Percentiles rank a stretch among this genome's conserved stretches.
Evolutionary conservation across 64 coral and sea anemone genomes (phyloP).

Genomic region (Actinia equina): DNA sequence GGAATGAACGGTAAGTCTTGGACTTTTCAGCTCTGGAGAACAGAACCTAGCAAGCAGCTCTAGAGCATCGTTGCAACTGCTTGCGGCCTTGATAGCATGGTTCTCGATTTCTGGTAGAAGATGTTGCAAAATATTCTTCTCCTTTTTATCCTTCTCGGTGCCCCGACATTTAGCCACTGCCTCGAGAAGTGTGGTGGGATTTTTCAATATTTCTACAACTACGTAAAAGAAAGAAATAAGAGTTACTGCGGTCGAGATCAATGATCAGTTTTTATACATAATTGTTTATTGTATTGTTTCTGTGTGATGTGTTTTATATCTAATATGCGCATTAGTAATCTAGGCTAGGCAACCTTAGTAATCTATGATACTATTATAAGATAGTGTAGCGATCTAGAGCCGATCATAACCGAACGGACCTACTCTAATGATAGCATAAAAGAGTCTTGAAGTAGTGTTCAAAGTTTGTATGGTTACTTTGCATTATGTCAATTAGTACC

Average conservation of each 20-base stretch:
- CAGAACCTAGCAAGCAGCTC: not conserved
- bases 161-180: not conserved
- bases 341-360: no score
- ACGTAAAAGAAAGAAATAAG: not conserved
- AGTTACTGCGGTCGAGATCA: not conserved
- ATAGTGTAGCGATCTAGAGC: no score
- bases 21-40: not conserved
- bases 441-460: no score
- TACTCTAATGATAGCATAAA: no score
- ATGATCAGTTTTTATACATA: not conserved
- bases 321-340: no score
- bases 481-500: no score
- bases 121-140: not conserved
- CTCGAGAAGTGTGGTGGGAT: not conserved
- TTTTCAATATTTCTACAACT: not conserved
- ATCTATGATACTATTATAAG: no score
- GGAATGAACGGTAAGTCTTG: not conserved
- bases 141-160: not conserved
- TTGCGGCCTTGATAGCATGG: not conserved
- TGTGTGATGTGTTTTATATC: no score
- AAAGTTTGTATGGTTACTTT: no score
- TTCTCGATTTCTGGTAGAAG: not conserved
- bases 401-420: no score
- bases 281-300: not conserved
- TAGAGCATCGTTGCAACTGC: constrained; percentile 3